Base-by-base conservation (phyloP, 1,140 invertebrate species). In the Cydia strobilella region DNA sequence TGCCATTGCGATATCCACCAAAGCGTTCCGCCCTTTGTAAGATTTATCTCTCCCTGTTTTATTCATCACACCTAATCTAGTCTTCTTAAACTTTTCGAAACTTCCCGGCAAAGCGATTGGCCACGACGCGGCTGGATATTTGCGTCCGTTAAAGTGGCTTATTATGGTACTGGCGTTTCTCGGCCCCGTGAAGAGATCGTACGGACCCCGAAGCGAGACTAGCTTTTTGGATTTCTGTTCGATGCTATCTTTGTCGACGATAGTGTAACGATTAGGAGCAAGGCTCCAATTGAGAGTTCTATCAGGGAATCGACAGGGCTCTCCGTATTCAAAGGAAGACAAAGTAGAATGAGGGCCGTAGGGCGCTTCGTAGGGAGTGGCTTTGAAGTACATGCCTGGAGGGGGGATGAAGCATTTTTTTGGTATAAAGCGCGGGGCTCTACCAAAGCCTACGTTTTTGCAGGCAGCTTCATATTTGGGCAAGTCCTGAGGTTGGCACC, bases 121-220 rank as follows among this genome's bases (percentile, higher is more conserved):
- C 90, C 90, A 92, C 2, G 86, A 84, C 18, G 88, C 77, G 20
- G 87, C 84, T 1, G 74, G 35, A 13, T 79, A 80, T 76, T 72
- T 84, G 27, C 80, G 42, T 15, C 74, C 84, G 62, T 84, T 86
- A 59, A 90, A 91, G 75, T 90, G 89, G 74, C 90, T 90, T 78
- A 86, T 90, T 18, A 90, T 85, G 0, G 86, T 80, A 25, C 74
- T 83, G 1, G 77, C 82, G 51, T 90, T 88, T 35, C 90, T 78
- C 66, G 78, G 82, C 0, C 89, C 90, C 0, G 90, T 88, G 77
- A 90, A 92, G 7, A 91, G 72, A 71, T 92, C 89, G 72, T 92
- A 92, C 2, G 90, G 90, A 3, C 90, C 89, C 48, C 86, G 75
- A 42, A 84, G 75, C 0, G 90, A 92, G 1, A 90, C 83, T 13